phyloP scores from a whole-genome alignment of 1,140 invertebrate genomes.

The Acarapis woodi region DNA sequence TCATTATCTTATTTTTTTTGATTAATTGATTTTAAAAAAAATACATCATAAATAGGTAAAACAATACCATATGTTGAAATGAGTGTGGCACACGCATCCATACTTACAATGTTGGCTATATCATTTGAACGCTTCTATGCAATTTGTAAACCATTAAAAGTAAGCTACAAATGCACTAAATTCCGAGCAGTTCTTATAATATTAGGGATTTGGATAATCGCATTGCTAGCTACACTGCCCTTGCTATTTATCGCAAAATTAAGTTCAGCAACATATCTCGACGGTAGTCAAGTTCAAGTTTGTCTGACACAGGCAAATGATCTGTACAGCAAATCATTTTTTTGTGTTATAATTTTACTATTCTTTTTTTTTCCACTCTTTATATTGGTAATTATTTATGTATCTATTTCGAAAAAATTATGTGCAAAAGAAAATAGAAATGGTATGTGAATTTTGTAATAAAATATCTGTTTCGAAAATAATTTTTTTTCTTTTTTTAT shows the following conservation, averaged over 20 bases:
- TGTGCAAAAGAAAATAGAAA: slow-evolving; percentile 18
- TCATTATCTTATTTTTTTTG: too few species aligned
- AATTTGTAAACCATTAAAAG: slow-evolving; percentile 64
- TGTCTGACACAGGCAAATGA: slow-evolving; percentile 39
- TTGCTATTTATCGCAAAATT: slow-evolving; percentile 24
- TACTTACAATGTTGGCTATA: slow-evolving; percentile 59
- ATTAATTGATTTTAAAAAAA: neutral
- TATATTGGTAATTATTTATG: slow-evolving; percentile 46
- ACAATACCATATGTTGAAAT: slow-evolving; percentile 70
- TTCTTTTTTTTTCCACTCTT: slow-evolving; percentile 56
- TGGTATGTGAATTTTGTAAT: neutral
- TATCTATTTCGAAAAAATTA: slow-evolving; percentile 46
- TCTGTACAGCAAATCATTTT: slow-evolving; percentile 41
- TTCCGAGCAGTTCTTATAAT: slow-evolving; percentile 51
- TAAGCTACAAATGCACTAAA: slow-evolving; percentile 66
- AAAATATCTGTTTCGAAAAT: neutral
- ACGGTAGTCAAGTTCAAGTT: slow-evolving; percentile 33
- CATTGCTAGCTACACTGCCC: slow-evolving; percentile 39
- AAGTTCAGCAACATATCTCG: slow-evolving; percentile 29
- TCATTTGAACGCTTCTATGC: slow-evolving; percentile 77
- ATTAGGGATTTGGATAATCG: slow-evolving; percentile 47
- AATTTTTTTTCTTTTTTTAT: slow-evolving; percentile 6
- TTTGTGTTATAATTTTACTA: slow-evolving; percentile 34
- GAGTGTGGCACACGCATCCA: slow-evolving; percentile 67
- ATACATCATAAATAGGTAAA: slow-evolving; percentile 19